Evolutionary conservation across 2,797 vertebrate species (phyloP).

Genomic region (Lithobates sylvaticus): DNA sequence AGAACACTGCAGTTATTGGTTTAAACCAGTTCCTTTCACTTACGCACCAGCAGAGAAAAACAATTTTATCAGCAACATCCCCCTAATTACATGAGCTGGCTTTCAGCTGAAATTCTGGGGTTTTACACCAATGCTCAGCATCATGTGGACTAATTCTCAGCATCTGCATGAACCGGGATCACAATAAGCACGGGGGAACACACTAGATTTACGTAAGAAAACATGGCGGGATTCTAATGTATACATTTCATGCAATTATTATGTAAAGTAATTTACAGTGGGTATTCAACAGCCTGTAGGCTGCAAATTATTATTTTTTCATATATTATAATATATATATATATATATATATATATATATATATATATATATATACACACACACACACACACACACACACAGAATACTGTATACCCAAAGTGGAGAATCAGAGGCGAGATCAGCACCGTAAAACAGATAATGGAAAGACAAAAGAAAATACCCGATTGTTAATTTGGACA

Average conservation of each 20-base stretch:
- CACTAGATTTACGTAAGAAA: not conserved
- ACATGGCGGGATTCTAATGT: not conserved
- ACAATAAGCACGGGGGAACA: slow-evolving; percentile 23
- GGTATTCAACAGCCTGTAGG: too few relatives aligned
- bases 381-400: too few relatives aligned
- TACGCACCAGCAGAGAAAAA: slow-evolving; percentile 48
- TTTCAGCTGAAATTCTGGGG: slow-evolving; percentile 39
- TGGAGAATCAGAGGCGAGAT: too few relatives aligned
- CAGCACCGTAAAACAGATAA: too few relatives aligned
- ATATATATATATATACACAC: too few relatives aligned
- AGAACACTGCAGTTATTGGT: slow-evolving; percentile 62
- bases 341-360: too few relatives aligned
- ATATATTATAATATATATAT: too few relatives aligned
- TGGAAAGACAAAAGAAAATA: too few relatives aligned
- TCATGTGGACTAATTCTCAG: slow-evolving; percentile 42
- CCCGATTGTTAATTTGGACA: too few relatives aligned
- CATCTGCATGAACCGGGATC: slow-evolving; percentile 46
- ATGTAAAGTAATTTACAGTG: too few relatives aligned
- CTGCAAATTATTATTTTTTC: too few relatives aligned
- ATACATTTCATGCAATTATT: not conserved
- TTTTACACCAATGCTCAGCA: slow-evolving; percentile 43
- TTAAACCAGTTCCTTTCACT: slow-evolving; percentile 62
- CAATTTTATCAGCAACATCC: slow-evolving; percentile 62
- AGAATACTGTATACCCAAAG: not conserved
- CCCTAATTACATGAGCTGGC: slow-evolving; percentile 66